Base-by-base conservation (phyloP, 2,113 vertebrate species). In the Numenius arquata region DNA sequence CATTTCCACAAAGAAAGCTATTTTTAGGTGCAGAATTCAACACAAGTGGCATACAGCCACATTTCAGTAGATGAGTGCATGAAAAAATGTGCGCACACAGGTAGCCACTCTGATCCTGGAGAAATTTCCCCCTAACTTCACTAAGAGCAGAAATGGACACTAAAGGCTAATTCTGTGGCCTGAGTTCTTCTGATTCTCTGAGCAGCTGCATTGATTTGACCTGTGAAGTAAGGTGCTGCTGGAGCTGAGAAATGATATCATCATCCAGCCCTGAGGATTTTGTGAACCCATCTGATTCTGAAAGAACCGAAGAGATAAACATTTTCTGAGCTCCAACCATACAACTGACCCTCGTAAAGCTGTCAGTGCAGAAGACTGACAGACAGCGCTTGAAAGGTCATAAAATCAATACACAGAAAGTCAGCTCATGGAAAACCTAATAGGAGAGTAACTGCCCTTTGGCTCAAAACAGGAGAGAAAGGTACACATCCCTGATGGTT, bases 361-460 rank as follows among this genome's bases (percentile, higher is more conserved):
- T 70, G 45, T 66, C 66, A 78, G 50, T 66, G 70, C 14, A 76
- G 66, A 66, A 92, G 66, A 89, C 36, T 92, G 83, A 89, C 66
- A 85, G 86, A 72, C 70, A 95, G 66, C 5, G 1, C 13, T 29
- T 91, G 70, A 91, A 94, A 95, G 66, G 70, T 78, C 71, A 66
- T 48, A 84, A 93, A 96, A 94, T 89, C 76, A 82, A 91, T 85
- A 76, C 48, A 41, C 32, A 79, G 70, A 74, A 61, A 88, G 25
- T 43, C 58, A 56, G 40, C 70, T 72, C 36, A 47, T 12, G 3
- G 63, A 70, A 88, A 95, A 90, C 34, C 27, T 79, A 74, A 38
- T 6, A 90, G 62, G 32, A 90, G 40, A 68, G n/a, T 80, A 82
- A 55, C 40, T 41, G 14, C 74, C 76, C 93, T 76, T 95, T 87